Percentiles rank a stretch among this genome's conserved stretches.
Evolutionary conservation across 1,140 invertebrate species (phyloP).

Genomic region (Radopholus similis): DNA sequence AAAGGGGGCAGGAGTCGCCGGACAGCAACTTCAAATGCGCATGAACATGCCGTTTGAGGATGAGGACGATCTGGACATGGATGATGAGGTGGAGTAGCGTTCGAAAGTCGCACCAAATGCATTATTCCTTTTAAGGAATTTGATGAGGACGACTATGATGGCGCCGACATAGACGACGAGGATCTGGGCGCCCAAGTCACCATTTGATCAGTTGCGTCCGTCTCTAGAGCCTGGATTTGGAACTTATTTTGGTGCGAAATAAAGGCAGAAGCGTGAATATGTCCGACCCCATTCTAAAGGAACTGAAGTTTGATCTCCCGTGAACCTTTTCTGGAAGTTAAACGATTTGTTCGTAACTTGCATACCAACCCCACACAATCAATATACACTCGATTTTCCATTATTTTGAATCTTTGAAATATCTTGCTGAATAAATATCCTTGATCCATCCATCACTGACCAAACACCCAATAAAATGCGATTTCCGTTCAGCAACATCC

Average conservation of each 20-base stretch:
- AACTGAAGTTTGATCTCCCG: no score
- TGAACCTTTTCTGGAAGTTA: not conserved
- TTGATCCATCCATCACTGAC: no score
- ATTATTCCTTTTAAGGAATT: slow-evolving; percentile 5
- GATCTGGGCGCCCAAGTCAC: slow-evolving; percentile 19
- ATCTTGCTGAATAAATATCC: no score
- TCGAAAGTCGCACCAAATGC: no score
- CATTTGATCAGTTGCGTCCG: slow-evolving; percentile 8
- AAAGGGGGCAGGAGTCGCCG: not conserved
- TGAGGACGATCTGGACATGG: not conserved
- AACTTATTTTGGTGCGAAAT: no score
- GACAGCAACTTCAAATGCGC: not conserved
- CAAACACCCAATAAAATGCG: no score
- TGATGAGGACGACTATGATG: slow-evolving; percentile 8
- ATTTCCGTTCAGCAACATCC: no score
- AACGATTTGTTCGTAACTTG: not conserved
- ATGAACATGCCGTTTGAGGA: not conserved
- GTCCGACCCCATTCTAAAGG: not conserved
- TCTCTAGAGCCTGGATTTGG: not conserved
- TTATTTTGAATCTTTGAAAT: no score
- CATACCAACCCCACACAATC: no score
- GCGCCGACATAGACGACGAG: slow-evolving; percentile 17
- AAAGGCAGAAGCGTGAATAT: not conserved
- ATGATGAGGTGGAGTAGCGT: not conserved
- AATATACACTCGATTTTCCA: no score